A percentile compares a stretch with the other conserved stretches of the same genome.
phyloP scores from a whole-genome alignment of 2,888 invertebrate species.

The Cheilosia impressa region DNA sequence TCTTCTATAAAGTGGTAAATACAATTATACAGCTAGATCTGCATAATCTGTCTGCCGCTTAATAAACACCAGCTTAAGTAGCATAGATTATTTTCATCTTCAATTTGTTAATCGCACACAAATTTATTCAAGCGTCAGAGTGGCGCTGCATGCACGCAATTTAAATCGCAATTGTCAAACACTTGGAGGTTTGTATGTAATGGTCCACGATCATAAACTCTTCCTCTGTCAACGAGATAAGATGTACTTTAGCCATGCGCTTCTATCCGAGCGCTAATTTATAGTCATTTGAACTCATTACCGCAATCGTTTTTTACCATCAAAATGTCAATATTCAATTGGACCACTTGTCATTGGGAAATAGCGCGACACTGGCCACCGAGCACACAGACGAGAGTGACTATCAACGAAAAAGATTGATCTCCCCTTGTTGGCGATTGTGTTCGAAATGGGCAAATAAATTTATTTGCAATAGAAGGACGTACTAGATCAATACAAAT shows the following conservation, averaged over 20 bases:
- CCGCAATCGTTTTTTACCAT: conserved; percentile 74
- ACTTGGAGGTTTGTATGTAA: conserved; percentile 12
- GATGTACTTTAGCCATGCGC: conserved; percentile 60
- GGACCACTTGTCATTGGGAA: conserved; percentile 68
- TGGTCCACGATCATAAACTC: conserved; percentile 47
- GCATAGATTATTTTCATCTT: conserved; percentile 45
- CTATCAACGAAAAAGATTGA: conserved; percentile 55
- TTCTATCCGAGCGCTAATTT: conserved; percentile 66
- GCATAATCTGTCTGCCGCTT: conserved; percentile 35
- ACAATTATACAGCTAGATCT: conserved; percentile 24
- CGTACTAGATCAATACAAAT: conserved; percentile 51
- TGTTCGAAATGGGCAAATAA: conserved; percentile 65
- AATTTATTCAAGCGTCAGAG: conserved; percentile 65
- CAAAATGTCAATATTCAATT: conserved; percentile 75
- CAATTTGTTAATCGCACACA: conserved; percentile 67
- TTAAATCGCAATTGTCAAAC: conserved; percentile 58
- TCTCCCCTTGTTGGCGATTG: conserved; percentile 44
- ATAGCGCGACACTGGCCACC: conserved; percentile 27
- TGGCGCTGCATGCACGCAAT: conserved; percentile 66
- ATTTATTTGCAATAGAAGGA: conserved; percentile 66
- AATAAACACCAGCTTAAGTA: conserved; percentile 39
- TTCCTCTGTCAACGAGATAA: conserved; percentile 58
- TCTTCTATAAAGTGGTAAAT: conserved; percentile 20
- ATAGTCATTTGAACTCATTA: conserved; percentile 75
- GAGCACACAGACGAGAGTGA: conserved; percentile 11